phyloP scores from a whole-genome alignment of 2,888 invertebrate genomes.

The Baccha elongata region DNA sequence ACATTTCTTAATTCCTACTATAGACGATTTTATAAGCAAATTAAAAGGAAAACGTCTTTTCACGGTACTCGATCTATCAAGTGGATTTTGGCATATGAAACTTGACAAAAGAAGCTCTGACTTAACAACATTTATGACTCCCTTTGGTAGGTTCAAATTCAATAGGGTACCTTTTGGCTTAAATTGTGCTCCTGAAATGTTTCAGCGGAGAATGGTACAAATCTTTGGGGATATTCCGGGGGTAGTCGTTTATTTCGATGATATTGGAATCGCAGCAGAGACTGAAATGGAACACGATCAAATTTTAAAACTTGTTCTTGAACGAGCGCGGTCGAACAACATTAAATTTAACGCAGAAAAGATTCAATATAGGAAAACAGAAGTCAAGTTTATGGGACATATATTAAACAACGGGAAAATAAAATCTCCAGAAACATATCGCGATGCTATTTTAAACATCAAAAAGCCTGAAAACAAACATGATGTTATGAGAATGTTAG shows the following conservation, averaged over 20 bases:
- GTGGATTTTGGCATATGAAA: constrained; percentile 70
- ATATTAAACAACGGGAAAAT: constrained; percentile 66
- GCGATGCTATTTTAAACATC: constrained; percentile 63
- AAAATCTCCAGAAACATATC: constrained; percentile 51
- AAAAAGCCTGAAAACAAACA: constrained; percentile 39
- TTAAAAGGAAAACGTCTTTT: constrained; percentile 54
- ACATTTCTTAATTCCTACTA: no score
- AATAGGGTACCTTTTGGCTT: no score
- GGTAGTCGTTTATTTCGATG: constrained; percentile 75
- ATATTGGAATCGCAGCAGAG: constrained; percentile 75
- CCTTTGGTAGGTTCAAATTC: no score
- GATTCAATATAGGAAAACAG: constrained; percentile 71
- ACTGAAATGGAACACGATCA: constrained; percentile 67
- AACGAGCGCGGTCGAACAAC: constrained; percentile 46
- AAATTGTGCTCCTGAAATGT: no score
- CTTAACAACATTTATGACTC: no score
- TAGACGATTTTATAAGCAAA: constrained; percentile 73
- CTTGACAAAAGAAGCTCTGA: constrained; percentile 71
- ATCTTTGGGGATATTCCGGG: no score
- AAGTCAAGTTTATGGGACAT: constrained; percentile 76
- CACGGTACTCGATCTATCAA: constrained; percentile 58
- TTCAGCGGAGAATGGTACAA: no score
- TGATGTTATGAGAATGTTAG: constrained; percentile 52
- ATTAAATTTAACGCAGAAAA: constrained; percentile 75
- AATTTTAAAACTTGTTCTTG: constrained; percentile 43